These are phyloP conservation scores for Conistra vaccinii DNA, from an alignment of 2,888 invertebrate genomes.

Conservation along the genomic window DNA sequence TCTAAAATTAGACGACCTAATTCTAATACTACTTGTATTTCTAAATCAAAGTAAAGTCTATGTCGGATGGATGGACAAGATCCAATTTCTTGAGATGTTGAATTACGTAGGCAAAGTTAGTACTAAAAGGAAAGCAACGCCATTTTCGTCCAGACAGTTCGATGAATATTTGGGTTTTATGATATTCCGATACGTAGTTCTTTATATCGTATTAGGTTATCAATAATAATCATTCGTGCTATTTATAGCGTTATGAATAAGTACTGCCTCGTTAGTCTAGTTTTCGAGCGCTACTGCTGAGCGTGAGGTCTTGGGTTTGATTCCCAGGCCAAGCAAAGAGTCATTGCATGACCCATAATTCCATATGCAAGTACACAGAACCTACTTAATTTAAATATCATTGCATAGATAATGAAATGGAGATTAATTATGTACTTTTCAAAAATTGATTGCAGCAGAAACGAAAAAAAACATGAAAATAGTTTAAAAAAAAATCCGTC, in stretches of 20 bases:
- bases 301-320: not conserved
- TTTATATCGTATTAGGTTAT: constrained; percentile 6
- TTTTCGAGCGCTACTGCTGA: not conserved
- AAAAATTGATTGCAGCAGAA: no score
- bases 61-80: not conserved
- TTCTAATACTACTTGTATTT: not conserved
- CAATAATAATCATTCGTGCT: constrained; percentile 19
- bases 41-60: not conserved
- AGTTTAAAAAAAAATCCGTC: no score
- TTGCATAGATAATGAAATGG: no score
- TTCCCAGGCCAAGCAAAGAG: not conserved
- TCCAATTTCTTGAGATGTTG: not conserved
- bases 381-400: no score
- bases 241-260: constrained; percentile 5
- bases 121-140: not conserved
- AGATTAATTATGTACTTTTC: no score
- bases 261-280: not conserved
- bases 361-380: no score
- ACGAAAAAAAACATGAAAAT: no score
- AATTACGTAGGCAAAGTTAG: constrained; percentile 16
- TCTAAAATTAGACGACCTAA: not conserved
- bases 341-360: no score
- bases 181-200: constrained; percentile 18
- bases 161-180: constrained; percentile 14
- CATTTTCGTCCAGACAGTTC: constrained; percentile 9